phyloP scores from a whole-genome alignment of 92 coral and sea anemone species.

The Meandrina meandrites region DNA sequence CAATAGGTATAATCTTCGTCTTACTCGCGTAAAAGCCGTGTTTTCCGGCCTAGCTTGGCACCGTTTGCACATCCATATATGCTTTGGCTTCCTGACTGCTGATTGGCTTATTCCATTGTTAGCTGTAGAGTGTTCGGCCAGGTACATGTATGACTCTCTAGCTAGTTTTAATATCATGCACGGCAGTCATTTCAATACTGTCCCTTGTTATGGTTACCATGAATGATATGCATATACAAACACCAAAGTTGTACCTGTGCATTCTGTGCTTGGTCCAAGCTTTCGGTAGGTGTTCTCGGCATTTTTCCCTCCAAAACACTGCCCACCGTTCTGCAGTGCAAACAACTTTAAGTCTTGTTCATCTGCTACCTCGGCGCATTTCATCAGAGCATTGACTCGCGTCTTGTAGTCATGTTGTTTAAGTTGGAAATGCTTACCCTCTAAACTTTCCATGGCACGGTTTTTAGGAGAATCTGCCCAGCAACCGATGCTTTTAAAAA shows the following conservation, averaged over 20 bases:
- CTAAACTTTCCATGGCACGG: conserved; percentile 71
- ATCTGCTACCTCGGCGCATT: conserved; percentile 91
- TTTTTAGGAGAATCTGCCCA: conserved; percentile 77
- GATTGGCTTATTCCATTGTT: not conserved
- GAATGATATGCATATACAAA: not conserved
- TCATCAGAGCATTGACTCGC: conserved; percentile 90
- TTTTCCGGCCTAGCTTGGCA: too few relatives aligned
- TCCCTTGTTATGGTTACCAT: not conserved
- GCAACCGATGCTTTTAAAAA: conserved; percentile 94
- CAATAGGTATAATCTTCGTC: too few relatives aligned
- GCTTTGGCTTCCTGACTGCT: too few relatives aligned
- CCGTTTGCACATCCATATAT: too few relatives aligned
- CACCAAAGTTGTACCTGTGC: conserved; percentile 62
- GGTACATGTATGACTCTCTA: too few relatives aligned
- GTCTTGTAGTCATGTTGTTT: conserved; percentile 83
- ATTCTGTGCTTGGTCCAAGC: conserved; percentile 69
- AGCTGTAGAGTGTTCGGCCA: too few relatives aligned
- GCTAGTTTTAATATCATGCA: too few relatives aligned
- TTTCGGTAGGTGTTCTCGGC: conserved; percentile 72
- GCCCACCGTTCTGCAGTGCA: conserved; percentile 95
- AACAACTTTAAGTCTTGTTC: conserved; percentile 74
- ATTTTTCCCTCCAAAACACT: conserved; percentile 87
- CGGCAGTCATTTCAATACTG: not conserved
- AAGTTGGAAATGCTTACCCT: conserved; percentile 79
- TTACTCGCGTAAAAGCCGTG: too few relatives aligned